Conservation (phyloP, 2,888 invertebrate species). For the Plebejus argus region DNA sequence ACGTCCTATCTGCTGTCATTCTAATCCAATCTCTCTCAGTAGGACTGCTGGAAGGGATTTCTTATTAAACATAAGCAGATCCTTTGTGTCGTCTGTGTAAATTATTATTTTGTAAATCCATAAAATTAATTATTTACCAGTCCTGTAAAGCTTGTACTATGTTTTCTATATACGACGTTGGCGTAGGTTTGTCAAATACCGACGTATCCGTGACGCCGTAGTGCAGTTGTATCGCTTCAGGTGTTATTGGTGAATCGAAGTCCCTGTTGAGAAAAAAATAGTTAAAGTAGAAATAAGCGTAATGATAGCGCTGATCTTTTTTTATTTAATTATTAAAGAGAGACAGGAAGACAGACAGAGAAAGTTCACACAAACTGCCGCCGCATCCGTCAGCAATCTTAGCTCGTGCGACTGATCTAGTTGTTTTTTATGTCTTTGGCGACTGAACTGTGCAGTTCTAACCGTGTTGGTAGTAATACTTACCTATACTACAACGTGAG, state of each 20-base stretch:
- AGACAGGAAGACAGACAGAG: not conserved
- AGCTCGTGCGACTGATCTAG: constrained; percentile 13
- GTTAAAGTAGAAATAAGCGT: not conserved
- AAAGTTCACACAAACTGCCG: not conserved
- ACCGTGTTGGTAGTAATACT: not conserved
- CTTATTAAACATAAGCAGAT: too few species aligned
- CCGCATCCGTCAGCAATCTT: too few species aligned
- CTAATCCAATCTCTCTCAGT: too few species aligned
- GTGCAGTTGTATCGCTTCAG: constrained; percentile 63
- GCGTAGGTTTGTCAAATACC: constrained; percentile 63
- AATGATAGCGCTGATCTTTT: too few species aligned
- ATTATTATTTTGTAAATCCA: too few species aligned
- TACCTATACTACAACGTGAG: constrained; percentile 67
- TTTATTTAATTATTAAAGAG: too few species aligned
- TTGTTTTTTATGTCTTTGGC: too few species aligned
- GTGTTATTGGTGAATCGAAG: constrained; percentile 62
- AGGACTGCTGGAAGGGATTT: too few species aligned
- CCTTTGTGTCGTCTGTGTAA: too few species aligned
- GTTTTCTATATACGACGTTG: constrained; percentile 54
- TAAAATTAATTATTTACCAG: constrained; percentile 41
- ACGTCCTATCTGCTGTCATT: too few species aligned
- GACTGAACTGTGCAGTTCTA: not conserved
- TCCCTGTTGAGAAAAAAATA: constrained; percentile 47
- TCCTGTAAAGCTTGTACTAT: constrained; percentile 44
- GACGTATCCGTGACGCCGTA: constrained; percentile 68